These are phyloP conservation scores for Stenolophus ochropezus DNA, from an alignment of 2,888 invertebrate species.

Conservation along the genomic window DNA sequence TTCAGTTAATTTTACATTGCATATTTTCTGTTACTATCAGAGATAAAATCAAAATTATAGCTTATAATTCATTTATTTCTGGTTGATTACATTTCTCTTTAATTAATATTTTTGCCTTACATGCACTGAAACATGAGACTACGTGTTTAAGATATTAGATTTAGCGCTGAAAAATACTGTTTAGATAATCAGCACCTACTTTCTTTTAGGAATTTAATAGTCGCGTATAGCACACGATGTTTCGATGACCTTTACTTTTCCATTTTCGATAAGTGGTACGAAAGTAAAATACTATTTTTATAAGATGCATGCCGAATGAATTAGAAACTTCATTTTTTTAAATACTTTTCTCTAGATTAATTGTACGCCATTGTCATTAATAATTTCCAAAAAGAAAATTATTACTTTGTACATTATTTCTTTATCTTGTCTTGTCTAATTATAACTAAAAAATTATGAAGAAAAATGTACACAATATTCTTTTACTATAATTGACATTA, in stretches of 20 bases:
- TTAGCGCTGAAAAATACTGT: slow-evolving; percentile 1
- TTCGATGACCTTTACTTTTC: slow-evolving; percentile 50
- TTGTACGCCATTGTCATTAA: slow-evolving; percentile 12
- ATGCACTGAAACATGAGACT: background rate
- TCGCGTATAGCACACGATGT: slow-evolving; percentile 10
- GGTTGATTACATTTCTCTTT: background rate
- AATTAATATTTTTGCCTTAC: background rate
- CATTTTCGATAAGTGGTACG: slow-evolving; percentile 48
- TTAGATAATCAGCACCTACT: slow-evolving; percentile 28
- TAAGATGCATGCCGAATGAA: slow-evolving; percentile 17
- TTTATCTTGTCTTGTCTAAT: no score
- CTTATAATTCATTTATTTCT: background rate
- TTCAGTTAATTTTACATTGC: background rate
- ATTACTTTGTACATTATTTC: no score
- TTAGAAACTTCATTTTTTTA: slow-evolving; percentile 23
- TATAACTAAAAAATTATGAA: no score
- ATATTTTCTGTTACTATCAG: background rate
- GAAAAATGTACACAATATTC: no score
- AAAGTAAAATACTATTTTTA: slow-evolving; percentile 47
- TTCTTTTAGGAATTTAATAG: slow-evolving; percentile 35
- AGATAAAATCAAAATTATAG: background rate
- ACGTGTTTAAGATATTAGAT: slow-evolving; percentile 1
- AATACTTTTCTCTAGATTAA: background rate
- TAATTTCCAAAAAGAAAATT: background rate
- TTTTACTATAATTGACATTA: no score